These are phyloP conservation scores for Bovichtus variegatus DNA, from an alignment of 2,797 vertebrate genomes.

Conservation along the genomic window DNA sequence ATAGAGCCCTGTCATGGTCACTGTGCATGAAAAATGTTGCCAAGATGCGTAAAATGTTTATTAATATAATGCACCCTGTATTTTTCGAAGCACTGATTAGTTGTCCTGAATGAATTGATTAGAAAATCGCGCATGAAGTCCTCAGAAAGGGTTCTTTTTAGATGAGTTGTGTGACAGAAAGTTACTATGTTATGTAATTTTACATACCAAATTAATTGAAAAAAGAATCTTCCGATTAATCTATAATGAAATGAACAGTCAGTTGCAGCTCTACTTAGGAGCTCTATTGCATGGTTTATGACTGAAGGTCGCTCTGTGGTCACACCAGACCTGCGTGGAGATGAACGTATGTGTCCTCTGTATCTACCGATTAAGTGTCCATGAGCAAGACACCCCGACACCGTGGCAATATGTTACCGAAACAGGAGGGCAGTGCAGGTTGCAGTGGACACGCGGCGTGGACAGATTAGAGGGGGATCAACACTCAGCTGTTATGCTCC, in stretches of 20 bases:
- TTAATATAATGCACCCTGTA: background rate
- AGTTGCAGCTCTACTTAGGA: background rate
- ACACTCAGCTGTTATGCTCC: constrained; percentile 1
- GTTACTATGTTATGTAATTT: background rate
- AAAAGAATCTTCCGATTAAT: background rate
- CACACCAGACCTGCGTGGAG: background rate
- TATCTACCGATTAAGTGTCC: background rate
- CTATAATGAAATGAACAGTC: background rate
- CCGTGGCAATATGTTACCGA: background rate
- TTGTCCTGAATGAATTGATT: background rate
- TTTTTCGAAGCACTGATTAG: background rate
- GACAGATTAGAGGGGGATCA: constrained; percentile 21
- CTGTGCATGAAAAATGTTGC: too few species aligned
- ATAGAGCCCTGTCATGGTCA: background rate
- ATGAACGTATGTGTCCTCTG: background rate
- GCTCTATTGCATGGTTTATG: background rate
- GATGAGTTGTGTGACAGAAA: too few species aligned
- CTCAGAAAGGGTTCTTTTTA: too few species aligned
- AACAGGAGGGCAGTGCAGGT: background rate
- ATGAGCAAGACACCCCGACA: background rate
- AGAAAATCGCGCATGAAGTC: too few species aligned
- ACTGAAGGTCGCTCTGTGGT: background rate
- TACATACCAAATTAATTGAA: accelerated
- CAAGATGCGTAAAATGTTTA: background rate
- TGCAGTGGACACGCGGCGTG: background rate